These are phyloP conservation scores for Neodontobutis hainanensis DNA, from an alignment of 2,113 vertebrate genomes.

Conservation along the genomic window DNA sequence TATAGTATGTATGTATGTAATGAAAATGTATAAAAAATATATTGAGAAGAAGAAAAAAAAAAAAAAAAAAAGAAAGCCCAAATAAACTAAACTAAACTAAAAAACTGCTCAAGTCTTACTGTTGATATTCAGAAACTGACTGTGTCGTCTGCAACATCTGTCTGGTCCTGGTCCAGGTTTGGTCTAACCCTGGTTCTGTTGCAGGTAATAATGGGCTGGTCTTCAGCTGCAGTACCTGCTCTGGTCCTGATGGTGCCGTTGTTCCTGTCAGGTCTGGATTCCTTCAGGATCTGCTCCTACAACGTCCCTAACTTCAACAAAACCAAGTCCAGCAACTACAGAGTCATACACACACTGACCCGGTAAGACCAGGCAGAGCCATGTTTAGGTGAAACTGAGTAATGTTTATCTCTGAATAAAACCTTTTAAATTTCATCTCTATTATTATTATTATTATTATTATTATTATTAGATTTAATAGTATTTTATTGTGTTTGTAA, in stretches of 20 bases:
- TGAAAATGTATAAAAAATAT: no score
- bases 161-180: background rate
- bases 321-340: background rate
- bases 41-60: no score
- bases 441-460: background rate
- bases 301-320: conserved; percentile 34
- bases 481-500: no score
- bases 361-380: conserved; percentile 32
- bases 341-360: conserved; percentile 45
- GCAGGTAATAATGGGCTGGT: background rate
- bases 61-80: no score
- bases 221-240: background rate
- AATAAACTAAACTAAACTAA: no score
- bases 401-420: no score
- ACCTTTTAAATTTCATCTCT: background rate
- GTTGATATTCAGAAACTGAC: no score
- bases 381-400: background rate
- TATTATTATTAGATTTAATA: no score
- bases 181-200: background rate
- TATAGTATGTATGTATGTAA: no score
- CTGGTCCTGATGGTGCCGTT: background rate
- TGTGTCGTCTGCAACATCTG: no score
- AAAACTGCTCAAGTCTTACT: no score
- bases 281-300: conserved; percentile 68
- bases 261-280: background rate